Evolutionary conservation across 2,797 vertebrate species (phyloP).

Genomic region (Synaphobranchus kaupii): DNA sequence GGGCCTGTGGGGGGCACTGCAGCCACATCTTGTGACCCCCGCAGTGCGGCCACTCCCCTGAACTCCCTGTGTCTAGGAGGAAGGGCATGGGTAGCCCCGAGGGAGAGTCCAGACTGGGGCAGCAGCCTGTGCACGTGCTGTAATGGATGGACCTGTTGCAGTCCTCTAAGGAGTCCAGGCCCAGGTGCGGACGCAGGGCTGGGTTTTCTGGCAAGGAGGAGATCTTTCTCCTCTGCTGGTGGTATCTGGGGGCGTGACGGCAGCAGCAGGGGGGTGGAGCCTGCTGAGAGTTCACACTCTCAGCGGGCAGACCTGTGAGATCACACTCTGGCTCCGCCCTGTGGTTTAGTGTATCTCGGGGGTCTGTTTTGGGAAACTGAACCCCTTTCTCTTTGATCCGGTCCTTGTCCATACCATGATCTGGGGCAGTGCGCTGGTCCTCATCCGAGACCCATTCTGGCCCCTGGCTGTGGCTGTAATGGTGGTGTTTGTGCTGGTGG

Average conservation of each 20-base stretch:
- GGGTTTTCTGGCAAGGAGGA: constrained; percentile 68
- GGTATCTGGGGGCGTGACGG: constrained; percentile 61
- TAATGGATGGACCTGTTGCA: too few relatives aligned
- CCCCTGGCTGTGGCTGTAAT: constrained; percentile 76
- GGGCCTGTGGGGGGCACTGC: constrained; percentile 74
- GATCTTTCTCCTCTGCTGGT: constrained; percentile 61
- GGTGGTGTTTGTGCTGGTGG: constrained; percentile 92
- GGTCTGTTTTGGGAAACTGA: constrained; percentile 68
- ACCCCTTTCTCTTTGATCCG: constrained; percentile 54
- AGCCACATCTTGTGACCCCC: constrained; percentile 78
- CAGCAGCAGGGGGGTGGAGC: constrained; percentile 67
- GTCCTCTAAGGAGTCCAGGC: constrained; percentile 71
- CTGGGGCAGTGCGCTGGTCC: constrained; percentile 60
- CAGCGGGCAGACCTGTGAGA: constrained; percentile 35
- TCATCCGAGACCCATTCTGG: constrained; percentile 69
- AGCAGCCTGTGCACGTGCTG: constrained; percentile 67
- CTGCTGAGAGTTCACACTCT: constrained; percentile 55
- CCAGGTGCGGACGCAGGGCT: constrained; percentile 72
- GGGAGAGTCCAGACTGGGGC: constrained; percentile 75
- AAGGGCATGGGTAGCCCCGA: constrained; percentile 78
- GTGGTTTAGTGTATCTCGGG: constrained; percentile 56
- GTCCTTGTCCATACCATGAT: constrained; percentile 62
- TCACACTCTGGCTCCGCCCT: constrained; percentile 65
- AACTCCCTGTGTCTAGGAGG: constrained; percentile 72
- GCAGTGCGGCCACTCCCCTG: constrained; percentile 70